A percentile compares a stretch with the other conserved stretches of the same genome.
These are phyloP conservation scores for Mustela lutreola DNA, from an alignment of 2,113 vertebrate species.

Conservation along the genomic window DNA sequence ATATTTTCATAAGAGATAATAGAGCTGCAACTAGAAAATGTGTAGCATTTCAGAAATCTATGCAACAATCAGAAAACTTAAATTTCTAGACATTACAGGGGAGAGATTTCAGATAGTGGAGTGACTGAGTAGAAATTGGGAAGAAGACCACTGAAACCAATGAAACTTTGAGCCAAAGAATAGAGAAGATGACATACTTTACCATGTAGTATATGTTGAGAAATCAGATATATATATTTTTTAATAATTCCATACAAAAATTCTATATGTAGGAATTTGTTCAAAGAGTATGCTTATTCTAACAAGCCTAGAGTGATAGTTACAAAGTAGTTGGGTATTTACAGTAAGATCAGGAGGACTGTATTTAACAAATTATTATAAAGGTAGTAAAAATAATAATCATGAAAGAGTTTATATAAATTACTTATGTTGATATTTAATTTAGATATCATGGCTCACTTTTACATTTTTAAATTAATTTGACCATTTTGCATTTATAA, in stretches of 20 bases:
- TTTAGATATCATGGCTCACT: not conserved
- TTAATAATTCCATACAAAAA: not conserved
- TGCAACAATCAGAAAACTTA: not conserved
- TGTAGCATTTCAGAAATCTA: no score
- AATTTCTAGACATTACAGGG: not conserved
- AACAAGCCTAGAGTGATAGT: not conserved
- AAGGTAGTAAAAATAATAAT: not conserved
- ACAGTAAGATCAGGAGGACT: not conserved
- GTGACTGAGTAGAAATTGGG: not conserved
- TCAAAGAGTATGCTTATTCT: not conserved
- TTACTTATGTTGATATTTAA: not conserved
- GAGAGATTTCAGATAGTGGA: not conserved
- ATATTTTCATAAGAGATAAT: not conserved
- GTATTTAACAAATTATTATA: not conserved
- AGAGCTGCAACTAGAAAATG: not conserved
- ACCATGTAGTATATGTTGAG: not conserved
- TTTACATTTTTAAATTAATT: not conserved
- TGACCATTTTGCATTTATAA: not conserved
- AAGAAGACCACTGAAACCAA: not conserved
- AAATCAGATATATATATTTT: not conserved
- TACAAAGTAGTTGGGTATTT: not conserved
- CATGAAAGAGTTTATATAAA: not conserved
- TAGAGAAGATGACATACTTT: not conserved
- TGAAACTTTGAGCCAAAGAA: not conserved
- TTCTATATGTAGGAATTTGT: not conserved